These are phyloP conservation scores for Otolemur crassicaudatus DNA, from an alignment of 2,797 vertebrate genomes.

Conservation along the genomic window DNA sequence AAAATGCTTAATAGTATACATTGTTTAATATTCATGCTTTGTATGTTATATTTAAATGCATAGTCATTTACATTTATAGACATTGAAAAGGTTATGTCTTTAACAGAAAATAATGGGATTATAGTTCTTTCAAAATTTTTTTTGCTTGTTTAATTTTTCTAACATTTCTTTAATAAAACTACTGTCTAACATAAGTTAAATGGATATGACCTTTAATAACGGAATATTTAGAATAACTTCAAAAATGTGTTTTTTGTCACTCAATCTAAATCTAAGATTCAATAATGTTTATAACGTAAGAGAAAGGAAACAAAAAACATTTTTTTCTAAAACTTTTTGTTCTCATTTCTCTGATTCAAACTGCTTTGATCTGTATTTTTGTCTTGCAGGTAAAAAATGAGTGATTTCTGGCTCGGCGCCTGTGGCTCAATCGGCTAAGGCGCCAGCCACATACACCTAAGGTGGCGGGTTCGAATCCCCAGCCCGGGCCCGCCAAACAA, in stretches of 20 bases:
- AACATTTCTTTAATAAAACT: not conserved
- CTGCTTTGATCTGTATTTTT: not conserved
- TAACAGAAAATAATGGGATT: not conserved
- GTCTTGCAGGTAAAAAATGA: not conserved
- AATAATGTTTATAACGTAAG: not conserved
- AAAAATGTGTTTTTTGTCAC: not conserved
- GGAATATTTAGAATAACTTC: not conserved
- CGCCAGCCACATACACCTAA: too few relatives aligned
- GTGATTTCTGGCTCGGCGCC: too few relatives aligned
- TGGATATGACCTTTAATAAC: not conserved
- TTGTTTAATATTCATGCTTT: not conserved
- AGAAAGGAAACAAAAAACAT: not conserved
- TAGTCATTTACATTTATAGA: not conserved
- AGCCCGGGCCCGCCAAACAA: too few relatives aligned
- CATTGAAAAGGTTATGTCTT: not conserved
- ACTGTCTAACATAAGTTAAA: not conserved
- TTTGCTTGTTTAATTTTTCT: slow-evolving; percentile 4
- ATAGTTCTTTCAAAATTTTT: not conserved
- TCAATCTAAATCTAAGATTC: not conserved
- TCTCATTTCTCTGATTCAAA: not conserved
- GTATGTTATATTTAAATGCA: not conserved
- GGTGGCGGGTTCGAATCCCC: too few relatives aligned
- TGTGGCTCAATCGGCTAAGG: too few relatives aligned
- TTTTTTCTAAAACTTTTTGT: not conserved
- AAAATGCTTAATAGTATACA: not conserved